Evolutionary conservation across 2,888 invertebrate species (phyloP).

Genomic region (Acanthopleura granulata): DNA sequence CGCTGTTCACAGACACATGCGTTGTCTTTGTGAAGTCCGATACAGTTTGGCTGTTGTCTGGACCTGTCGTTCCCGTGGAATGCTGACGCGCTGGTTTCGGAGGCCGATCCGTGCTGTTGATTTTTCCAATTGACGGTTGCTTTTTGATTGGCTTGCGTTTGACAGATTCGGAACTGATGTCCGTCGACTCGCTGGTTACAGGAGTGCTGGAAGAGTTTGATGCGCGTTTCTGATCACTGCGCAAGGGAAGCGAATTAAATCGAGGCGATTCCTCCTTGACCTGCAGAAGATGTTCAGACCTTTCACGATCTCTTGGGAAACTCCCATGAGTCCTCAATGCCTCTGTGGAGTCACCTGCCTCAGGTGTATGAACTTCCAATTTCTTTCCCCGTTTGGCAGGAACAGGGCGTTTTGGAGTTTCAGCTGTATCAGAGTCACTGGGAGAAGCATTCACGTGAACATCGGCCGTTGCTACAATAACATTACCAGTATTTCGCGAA

Average conservation of each 20-base stretch:
- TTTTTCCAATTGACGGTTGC: neutral
- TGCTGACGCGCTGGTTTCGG: neutral
- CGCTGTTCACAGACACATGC: neutral
- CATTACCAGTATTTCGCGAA: neutral
- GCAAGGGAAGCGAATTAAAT: neutral
- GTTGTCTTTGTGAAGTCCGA: neutral
- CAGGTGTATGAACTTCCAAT: neutral
- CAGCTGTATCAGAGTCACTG: neutral
- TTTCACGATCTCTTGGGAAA: neutral
- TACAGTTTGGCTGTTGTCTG: neutral
- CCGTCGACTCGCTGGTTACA: neutral
- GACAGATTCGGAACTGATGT: neutral
- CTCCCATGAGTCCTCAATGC: neutral
- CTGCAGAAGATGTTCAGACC: neutral
- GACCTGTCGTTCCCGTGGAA: neutral
- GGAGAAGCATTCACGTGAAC: neutral
- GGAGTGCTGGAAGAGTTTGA: neutral
- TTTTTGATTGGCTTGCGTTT: neutral
- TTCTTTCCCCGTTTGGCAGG: neutral
- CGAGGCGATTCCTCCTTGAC: neutral
- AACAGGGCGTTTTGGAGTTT: neutral
- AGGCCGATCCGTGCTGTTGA: neutral
- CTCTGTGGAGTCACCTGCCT: neutral
- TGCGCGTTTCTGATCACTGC: too few species aligned
- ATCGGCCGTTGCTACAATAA: neutral